Conservation (phyloP, 2,888 invertebrate species). For the Dasysyrphus albostriatus region DNA sequence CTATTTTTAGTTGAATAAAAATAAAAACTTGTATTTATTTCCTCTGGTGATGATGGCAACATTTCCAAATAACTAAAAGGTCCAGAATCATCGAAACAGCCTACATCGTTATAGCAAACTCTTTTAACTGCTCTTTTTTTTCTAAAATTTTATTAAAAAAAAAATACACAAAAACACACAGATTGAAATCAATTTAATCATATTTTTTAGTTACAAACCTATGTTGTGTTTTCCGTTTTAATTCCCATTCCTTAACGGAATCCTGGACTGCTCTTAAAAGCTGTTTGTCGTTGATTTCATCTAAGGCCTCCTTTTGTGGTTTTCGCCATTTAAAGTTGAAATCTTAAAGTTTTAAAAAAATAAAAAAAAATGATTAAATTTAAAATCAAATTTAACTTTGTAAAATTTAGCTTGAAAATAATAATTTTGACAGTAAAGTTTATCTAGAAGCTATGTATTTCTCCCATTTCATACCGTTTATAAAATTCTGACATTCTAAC, state of each 20-base stretch:
- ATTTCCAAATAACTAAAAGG: constrained; percentile 96
- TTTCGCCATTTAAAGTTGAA: constrained; percentile 82
- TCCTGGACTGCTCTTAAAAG: constrained; percentile 89
- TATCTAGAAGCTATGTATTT: too few species aligned
- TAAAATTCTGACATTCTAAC: too few species aligned
- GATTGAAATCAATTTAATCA: constrained; percentile 30
- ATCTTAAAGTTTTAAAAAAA: constrained; percentile 45
- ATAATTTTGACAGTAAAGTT: too few species aligned
- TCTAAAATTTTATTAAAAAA: constrained; percentile 82
- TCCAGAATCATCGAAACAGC: constrained; percentile 96
- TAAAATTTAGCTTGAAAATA: too few species aligned
- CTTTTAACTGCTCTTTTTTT: constrained; percentile 91
- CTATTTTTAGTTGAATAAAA: constrained; percentile 89
- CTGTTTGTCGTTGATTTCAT: constrained; percentile 86
- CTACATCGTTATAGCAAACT: constrained; percentile 94
- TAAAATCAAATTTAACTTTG: too few species aligned
- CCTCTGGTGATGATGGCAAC: constrained; percentile 93
- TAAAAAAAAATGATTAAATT: background rate
- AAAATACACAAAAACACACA: constrained; percentile 10
- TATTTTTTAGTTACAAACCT: constrained; percentile 81
- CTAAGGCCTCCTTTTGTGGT: constrained; percentile 88
- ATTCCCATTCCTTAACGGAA: constrained; percentile 89
- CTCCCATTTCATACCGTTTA: too few species aligned
- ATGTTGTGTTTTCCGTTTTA: constrained; percentile 85
- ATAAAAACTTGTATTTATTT: constrained; percentile 93